Evolutionary conservation across 2,113 vertebrate species (phyloP).

Genomic region (Sceloporus tristichus): DNA sequence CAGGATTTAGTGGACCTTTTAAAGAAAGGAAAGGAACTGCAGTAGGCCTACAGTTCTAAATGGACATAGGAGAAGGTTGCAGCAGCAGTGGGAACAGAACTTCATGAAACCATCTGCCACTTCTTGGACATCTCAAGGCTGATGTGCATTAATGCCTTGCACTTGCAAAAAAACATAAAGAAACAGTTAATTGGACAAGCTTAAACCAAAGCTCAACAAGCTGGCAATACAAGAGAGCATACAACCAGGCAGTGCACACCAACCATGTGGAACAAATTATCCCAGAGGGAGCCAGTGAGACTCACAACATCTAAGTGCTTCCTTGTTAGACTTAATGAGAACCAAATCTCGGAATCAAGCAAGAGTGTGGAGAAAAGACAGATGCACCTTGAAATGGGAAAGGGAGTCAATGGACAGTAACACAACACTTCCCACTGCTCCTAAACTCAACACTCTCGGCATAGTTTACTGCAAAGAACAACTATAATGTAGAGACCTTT

Average conservation of each 20-base stretch:
- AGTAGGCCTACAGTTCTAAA: not conserved
- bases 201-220: constrained; percentile 1
- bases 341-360: not conserved
- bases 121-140: not conserved
- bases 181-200: constrained; percentile 11
- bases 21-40: constrained; percentile 1
- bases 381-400: not conserved
- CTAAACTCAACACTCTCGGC: not conserved
- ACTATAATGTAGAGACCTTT: rapidly evolving
- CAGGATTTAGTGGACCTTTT: not conserved
- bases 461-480: not conserved
- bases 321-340: constrained; percentile 5
- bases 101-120: not conserved
- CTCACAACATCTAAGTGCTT: not conserved
- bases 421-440: not conserved
- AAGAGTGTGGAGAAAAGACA: not conserved
- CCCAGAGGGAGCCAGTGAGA: rapidly evolving
- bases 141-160: not conserved
- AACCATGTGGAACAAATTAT: not conserved
- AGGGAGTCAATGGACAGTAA: not conserved
- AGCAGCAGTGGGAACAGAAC: not conserved
- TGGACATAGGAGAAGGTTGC: not conserved
- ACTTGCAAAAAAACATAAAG: constrained; percentile 4
- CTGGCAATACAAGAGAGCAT: constrained; percentile 27
- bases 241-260: not conserved